Base-by-base conservation (phyloP, 2,797 vertebrate species). In the Hippocampus kuda region DNA sequence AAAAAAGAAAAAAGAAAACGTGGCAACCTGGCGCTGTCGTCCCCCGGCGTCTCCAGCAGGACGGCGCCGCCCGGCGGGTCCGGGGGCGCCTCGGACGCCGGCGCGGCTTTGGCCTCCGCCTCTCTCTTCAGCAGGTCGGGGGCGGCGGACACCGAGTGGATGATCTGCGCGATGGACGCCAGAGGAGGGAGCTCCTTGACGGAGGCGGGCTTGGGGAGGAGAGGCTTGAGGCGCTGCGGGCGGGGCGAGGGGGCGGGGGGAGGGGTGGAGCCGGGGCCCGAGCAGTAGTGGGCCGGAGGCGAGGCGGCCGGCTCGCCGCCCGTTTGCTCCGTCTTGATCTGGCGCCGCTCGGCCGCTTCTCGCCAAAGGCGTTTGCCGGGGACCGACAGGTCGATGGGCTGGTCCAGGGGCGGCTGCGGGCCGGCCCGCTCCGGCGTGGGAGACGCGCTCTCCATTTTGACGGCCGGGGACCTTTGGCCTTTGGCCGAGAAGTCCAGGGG, bases 91-190 rank as follows among this genome's bases (percentile, higher is more conserved):
- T 81, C 77, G 0, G 27, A 30, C 0, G 0, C 3, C 0, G 22
- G 44, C 34, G 13, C 71, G 0, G 72, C 13, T 69, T 81, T 81
- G 4, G 9, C 60, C 15, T 86, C 87, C 0, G 77, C 46, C 2
- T 89, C 88, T 0, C 92, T 90, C 86, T 94, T 95, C 77, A 99
- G 89, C 78, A 98, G 87, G 76, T 94, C 90, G 0, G 93, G 91
- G 54, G 94, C 93, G 1, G 92, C 93, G 2, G 97, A 97, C 68
- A 98, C 95, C 0, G 97, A 99, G 13, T 94, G 94, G 89, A 99
- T 99, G 78, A 99, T 99, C 90, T 99, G 95, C 69, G 95, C 96
- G 26, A 99, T 98, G 81, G 97, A 98, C 69, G 96, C 97, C 82
- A 99, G 83, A 0, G 97, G 97, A 0, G 95, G 94, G 66, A 97